phyloP scores from a whole-genome alignment of 2,797 vertebrate species.

The Halcyon badia region DNA sequence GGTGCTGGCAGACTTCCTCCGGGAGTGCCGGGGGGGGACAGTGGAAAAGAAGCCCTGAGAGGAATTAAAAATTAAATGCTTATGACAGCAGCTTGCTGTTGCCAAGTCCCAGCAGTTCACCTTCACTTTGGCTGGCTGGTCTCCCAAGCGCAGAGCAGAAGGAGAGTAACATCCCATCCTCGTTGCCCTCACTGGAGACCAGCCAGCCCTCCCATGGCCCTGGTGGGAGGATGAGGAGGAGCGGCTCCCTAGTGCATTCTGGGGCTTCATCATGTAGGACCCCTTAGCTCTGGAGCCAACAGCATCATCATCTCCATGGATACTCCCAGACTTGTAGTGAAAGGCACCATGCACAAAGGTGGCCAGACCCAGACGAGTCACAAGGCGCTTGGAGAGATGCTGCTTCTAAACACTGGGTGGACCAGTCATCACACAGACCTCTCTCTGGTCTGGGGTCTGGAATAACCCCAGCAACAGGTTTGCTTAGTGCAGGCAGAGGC shows the following conservation, averaged over 20 bases:
- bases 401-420: background rate
- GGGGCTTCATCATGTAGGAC: background rate
- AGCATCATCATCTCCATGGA: rapidly evolving
- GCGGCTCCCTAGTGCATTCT: rapidly evolving
- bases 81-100: background rate
- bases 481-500: background rate
- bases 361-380: background rate
- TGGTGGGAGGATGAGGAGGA: background rate
- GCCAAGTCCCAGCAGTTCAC: background rate
- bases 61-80: conserved; percentile 37
- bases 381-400: rapidly evolving
- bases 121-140: background rate
- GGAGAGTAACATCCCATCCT: background rate
- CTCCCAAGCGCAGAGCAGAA: rapidly evolving
- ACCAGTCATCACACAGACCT: rapidly evolving
- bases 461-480: background rate
- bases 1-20: background rate
- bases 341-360: rapidly evolving
- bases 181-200: background rate
- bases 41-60: background rate
- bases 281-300: background rate
- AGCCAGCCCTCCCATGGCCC: background rate
- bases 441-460: background rate
- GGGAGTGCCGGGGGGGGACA: rapidly evolving
- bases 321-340: background rate